phyloP scores from a whole-genome alignment of 2,113 vertebrate species.

The Daboia siamensis region DNA sequence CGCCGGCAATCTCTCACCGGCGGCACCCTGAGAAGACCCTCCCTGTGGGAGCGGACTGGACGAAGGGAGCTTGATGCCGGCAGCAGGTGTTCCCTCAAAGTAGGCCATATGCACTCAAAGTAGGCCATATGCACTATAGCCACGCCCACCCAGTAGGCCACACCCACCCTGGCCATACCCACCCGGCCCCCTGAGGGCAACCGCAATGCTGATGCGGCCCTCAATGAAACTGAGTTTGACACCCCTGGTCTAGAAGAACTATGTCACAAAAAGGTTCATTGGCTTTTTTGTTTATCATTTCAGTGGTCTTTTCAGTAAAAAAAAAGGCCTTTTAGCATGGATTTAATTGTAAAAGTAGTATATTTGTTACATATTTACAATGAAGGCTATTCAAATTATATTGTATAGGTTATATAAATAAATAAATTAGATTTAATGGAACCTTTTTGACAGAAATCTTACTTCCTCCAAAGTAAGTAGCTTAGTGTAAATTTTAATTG shows the following conservation, averaged over 20 bases:
- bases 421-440: background rate
- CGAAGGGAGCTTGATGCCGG: too few species aligned
- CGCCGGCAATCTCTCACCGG: too few species aligned
- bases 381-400: background rate
- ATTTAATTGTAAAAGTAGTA: background rate
- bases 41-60: too few species aligned
- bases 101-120: too few species aligned
- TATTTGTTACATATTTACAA: background rate
- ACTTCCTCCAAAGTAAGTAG: background rate
- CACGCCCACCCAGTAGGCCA: too few species aligned
- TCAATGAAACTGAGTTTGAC: too few species aligned
- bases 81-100: too few species aligned
- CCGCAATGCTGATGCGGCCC: too few species aligned
- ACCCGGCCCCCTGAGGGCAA: too few species aligned
- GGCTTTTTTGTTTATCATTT: background rate
- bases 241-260: background rate
- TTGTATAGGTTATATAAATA: background rate
- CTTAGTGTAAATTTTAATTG: background rate
- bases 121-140: too few species aligned
- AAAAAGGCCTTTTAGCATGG: background rate
- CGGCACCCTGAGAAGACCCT: too few species aligned
- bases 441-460: background rate
- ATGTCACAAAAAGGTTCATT: background rate
- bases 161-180: too few species aligned
- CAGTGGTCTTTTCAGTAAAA: background rate